Conservation (phyloP, 2,113 vertebrate species). For the Hiodon tergisus region DNA sequence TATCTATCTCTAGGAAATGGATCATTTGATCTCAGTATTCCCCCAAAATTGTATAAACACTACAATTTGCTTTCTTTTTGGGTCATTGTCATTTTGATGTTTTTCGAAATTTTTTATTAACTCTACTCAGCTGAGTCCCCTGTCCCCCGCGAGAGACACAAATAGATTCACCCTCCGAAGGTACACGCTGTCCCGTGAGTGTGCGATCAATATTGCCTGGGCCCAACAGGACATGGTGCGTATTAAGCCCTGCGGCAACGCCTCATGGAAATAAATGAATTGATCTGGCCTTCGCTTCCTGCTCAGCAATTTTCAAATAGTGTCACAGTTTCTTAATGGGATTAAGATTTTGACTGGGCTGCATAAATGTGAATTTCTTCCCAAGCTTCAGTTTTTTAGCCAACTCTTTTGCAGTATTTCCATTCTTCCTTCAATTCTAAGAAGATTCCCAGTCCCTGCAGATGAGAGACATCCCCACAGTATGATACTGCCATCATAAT, state of each 20-base stretch:
- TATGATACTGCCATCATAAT: too few species aligned
- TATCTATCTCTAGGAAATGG: background rate
- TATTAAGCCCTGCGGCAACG: constrained; percentile 55
- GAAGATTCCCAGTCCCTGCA: too few species aligned
- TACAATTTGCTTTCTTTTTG: constrained; percentile 66
- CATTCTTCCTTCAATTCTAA: too few species aligned
- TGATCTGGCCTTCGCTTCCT: constrained; percentile 54
- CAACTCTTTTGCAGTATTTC: too few species aligned
- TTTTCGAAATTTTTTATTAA: constrained; percentile 64
- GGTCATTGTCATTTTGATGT: constrained; percentile 68
- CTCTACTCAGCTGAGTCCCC: constrained; percentile 51
- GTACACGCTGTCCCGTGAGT: constrained; percentile 63
- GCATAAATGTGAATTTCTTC: too few species aligned
- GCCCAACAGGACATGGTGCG: constrained; percentile 47
- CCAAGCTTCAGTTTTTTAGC: too few species aligned
- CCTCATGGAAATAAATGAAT: constrained; percentile 71
- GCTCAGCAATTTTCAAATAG: constrained; percentile 3
- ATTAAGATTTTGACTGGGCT: too few species aligned
- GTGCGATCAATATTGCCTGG: constrained; percentile 60
- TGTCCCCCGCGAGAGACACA: constrained; percentile 59
- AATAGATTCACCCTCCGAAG: constrained; percentile 69
- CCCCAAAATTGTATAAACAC: constrained; percentile 21
- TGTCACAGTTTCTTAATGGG: too few species aligned
- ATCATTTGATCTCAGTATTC: background rate
- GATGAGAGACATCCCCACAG: too few species aligned